phyloP scores from a whole-genome alignment of 2,797 vertebrate genomes.

The Cephalopachus bancanus region DNA sequence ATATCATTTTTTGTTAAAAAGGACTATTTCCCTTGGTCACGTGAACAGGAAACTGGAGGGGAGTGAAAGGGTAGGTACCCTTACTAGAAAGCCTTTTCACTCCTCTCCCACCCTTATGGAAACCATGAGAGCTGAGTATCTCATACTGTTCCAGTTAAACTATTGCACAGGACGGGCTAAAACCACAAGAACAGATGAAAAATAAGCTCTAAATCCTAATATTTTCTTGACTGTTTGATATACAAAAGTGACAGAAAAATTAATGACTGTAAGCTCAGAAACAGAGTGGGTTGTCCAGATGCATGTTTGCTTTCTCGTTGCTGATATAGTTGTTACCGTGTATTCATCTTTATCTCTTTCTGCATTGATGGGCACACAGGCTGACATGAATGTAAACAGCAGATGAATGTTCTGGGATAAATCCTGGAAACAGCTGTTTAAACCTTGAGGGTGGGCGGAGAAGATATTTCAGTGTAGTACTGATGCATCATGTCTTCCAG shows the following conservation, averaged over 20 bases:
- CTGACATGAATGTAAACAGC: too few relatives aligned
- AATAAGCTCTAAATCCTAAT: neutral
- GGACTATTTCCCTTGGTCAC: rapidly evolving
- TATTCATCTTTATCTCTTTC: neutral
- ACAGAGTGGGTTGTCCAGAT: neutral
- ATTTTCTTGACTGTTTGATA: neutral
- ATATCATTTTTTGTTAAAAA: neutral
- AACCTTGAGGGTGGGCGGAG: neutral
- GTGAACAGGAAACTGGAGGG: neutral
- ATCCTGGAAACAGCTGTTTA: rapidly evolving
- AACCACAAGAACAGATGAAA: neutral
- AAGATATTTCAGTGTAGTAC: rapidly evolving
- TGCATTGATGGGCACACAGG: rapidly evolving
- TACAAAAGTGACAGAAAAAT: conserved; percentile 14
- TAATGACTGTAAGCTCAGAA: neutral
- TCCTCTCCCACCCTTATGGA: rapidly evolving
- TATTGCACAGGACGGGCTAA: neutral
- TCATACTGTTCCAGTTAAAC: neutral
- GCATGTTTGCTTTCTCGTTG: rapidly evolving
- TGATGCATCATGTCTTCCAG: rapidly evolving
- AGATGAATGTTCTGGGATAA: neutral
- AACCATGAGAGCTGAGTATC: rapidly evolving
- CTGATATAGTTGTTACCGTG: rapidly evolving
- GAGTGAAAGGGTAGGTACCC: neutral
- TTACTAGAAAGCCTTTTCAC: neutral